Evolutionary conservation across 1,140 invertebrate genomes (phyloP), one percentile per base, ranked within the genome.

Genomic region (Maconellicoccus hirsutus): DNA sequence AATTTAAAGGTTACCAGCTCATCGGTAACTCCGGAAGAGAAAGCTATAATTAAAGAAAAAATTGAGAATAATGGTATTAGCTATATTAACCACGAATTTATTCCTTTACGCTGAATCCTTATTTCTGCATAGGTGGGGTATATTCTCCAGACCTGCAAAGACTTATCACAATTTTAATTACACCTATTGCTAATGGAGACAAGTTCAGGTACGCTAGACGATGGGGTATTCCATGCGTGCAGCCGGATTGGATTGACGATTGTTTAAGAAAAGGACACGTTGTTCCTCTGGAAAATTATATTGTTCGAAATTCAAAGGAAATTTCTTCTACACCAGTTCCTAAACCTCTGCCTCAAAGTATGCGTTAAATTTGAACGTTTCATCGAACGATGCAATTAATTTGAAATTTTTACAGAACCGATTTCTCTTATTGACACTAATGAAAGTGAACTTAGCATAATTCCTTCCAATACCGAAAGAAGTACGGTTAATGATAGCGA

Each of bases 181-280:
- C 83, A 4, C 78, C 80, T 59, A 79, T 82, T 59, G 78, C 87
- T 1, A 82, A 85, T 72, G 91, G 91, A 71, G 86, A 91, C 16
- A 96, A 96, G 78, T 88, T 89, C 76, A 88, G 87, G 74, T 89
- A 86, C 75, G 93, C 92, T 0, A 78, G 85, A 66, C 84, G 86
- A 74, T 91, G 87, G 79, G 85, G 86, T 71, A 89, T 91, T 74
- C 84, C 85, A 33, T 89, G 88, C 77, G 83, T 93, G 0, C 82
- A 79, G 70, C 83, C 85, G 0, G 80, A 87, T 16, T 96, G 93
- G 93, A 80, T 96, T 33, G 84, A 84, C 72, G 88, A 93, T 23
- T 92, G 89, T 63, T 80, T 89, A 0, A 80, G 85, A 59, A 83
- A 84, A 27, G 90, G 91, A 0, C 89, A 86, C 74, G 87, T 90